Base-by-base conservation (phyloP, 1,140 invertebrate genomes). In the Caerostris darwini region DNA sequence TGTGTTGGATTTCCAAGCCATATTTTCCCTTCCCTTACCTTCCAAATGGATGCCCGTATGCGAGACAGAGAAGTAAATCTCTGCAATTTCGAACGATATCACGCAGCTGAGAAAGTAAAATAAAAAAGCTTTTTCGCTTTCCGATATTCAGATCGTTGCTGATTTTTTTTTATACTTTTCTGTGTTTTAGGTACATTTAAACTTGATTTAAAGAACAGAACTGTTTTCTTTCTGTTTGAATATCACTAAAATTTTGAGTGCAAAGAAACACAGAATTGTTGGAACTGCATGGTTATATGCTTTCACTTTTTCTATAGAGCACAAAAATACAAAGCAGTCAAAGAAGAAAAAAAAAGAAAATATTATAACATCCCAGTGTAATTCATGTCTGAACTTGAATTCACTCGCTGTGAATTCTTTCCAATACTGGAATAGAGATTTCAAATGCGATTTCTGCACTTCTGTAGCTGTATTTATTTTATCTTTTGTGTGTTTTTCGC, bases 71-170 rank as follows among this genome's bases (percentile, higher is more conserved):
- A 83, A 83, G 81, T 83, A 83, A 83, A 56, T 83, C 81, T 56
- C 81, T 71, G 53, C 81, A 83, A 56, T 83, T 83, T 57, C 81
- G n/a, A n/a, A 83, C n/a, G 81, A 83, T 83, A 83, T 83, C 81
- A n/a, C 81, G 53, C 56, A 57, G 81, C 54, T 83, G n/a, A 54
- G 12, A 10, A 19, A 8, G 17, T 56, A 83, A 83, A 83, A 10
- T 12, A n/a, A 53, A 34, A 34, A 34, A 34, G 2, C 2, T 34
- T 34, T 83, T 83, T 83, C 53, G 53, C 12, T 57, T 83, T 83
- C n/a, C 6, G 12, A 57, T 83, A 14, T 83, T 71, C 34, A 6
- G 34, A 19, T 71, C 50, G 19, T 71, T 71, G 34, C 69, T 19
- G 8, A 4, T 19, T 71, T 71, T 71, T n/a, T 71, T 34, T 71